Evolutionary conservation across 1,140 invertebrate species (phyloP).

Genomic region (Vanessa tameamea): DNA sequence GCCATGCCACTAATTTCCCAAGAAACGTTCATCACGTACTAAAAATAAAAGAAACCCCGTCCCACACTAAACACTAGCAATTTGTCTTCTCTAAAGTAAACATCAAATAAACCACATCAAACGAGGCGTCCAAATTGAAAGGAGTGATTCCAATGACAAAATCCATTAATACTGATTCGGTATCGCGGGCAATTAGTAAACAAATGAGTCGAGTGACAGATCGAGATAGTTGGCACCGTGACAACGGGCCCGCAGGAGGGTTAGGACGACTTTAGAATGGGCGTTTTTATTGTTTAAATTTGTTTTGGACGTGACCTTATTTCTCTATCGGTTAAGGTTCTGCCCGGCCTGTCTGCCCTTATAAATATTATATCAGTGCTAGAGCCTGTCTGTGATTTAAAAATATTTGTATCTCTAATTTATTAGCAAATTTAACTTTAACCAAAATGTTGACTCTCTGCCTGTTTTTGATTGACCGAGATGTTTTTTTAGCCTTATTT

Average conservation of each 20-base stretch:
- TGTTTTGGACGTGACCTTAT: not conserved
- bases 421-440: too few species aligned
- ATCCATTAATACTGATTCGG: conserved; percentile 70
- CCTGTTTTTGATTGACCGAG: too few species aligned
- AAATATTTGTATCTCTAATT: too few species aligned
- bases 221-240: conserved; percentile 67
- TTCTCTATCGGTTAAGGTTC: not conserved
- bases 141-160: conserved; percentile 70
- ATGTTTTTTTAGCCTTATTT: too few species aligned
- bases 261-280: conserved; percentile 40
- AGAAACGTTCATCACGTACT: conserved; percentile 4
- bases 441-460: too few species aligned
- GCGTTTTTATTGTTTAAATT: not conserved
- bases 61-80: conserved; percentile 44
- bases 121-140: conserved; percentile 58
- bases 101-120: conserved; percentile 67
- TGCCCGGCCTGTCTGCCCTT: too few species aligned
- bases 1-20: conserved; percentile 26
- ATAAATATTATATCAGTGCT: too few species aligned
- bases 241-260: conserved; percentile 47
- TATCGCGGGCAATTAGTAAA: conserved; percentile 72
- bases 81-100: conserved; percentile 70
- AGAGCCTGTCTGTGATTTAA: too few species aligned
- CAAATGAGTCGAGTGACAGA: conserved; percentile 76
- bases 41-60: conserved; percentile 43